Evolutionary conservation across 2,113 vertebrate genomes (phyloP), one percentile per base, ranked within the genome.

Genomic region (Rhinopithecus roxellana): DNA sequence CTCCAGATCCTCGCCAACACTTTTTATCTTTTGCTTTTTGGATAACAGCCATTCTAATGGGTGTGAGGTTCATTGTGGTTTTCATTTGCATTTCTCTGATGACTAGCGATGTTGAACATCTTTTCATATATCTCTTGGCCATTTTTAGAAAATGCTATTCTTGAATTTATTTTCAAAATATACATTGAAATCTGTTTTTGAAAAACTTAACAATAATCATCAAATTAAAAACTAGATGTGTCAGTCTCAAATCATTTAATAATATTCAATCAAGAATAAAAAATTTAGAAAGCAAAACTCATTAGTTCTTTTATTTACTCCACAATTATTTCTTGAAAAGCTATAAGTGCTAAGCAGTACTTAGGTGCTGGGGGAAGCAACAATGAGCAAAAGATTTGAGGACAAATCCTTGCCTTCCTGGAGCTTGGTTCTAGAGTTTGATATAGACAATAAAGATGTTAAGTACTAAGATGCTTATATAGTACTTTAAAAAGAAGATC

Each of bases 111-210:
- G 2, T 4, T 38, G 45, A 69, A 9, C 7, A 67, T 32, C 40
- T 83, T 55, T 83, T 61, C 52, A 57, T 48, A 30, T 17, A 38
- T 18, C 20, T 23, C 8, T 83, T 89, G 57, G 48, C 7, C 38
- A 38, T 69, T 81, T 67, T 17, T 69, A 93, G 25, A 88, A 48
- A 72, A 52, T 40, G 32, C 43, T 83, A 70, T 64, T 90, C 27
- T 83, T 98, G 3, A 77, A 55, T 78, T 92, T 77, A 61, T 87
- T 90, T 90, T 96, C 48, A 81, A 87, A 94, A 61, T 69, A 38
- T n/a, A 72, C 10, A 23, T 35, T 59, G 40, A 94, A 72, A 20
- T 75, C 69, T 22, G 13, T 78, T 89, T 94, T 70, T 5, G 4
- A 75, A 93, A 95, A 90, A 64, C 10, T 43, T 64, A 43, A 61